These are phyloP conservation scores for Synergus laeviventris DNA, from an alignment of 2,888 invertebrate species.

Conservation along the genomic window DNA sequence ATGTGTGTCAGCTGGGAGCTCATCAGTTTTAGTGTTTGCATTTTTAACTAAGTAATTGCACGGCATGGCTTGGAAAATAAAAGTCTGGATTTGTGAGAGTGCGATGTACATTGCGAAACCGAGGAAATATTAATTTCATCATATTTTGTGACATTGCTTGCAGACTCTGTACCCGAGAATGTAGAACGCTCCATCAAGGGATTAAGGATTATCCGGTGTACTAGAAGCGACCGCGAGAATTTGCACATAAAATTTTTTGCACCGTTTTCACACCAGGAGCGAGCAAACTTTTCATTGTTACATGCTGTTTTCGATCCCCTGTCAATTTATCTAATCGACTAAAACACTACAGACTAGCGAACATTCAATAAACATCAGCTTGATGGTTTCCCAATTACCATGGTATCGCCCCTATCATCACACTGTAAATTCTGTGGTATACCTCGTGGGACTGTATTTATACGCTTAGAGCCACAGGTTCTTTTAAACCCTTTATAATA, in stretches of 20 bases:
- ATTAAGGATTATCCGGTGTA: constrained; percentile 35
- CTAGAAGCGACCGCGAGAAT: constrained; percentile 1
- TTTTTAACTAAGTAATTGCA: constrained; percentile 3
- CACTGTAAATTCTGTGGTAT: not conserved
- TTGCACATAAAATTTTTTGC: constrained; percentile 19
- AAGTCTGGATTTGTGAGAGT: not conserved
- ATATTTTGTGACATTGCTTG: constrained; percentile 35
- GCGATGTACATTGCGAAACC: not conserved
- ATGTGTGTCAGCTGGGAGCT: not conserved
- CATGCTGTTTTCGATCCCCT: constrained; percentile 28
- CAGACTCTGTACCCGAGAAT: constrained; percentile 25
- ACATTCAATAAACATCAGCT: constrained; percentile 38
- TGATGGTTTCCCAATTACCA: constrained; percentile 28
- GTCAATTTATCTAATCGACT: constrained; percentile 29
- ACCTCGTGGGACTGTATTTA: constrained; percentile 3
- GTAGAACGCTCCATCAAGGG: constrained; percentile 29
- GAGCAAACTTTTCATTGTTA: constrained; percentile 37
- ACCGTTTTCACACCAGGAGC: constrained; percentile 5
- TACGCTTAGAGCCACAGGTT: not conserved
- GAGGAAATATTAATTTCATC: constrained; percentile 32
- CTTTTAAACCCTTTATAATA: too few relatives aligned
- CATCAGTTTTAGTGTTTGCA: not conserved
- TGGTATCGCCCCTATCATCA: constrained; percentile 14
- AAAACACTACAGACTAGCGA: constrained; percentile 32
- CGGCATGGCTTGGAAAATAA: not conserved